Percentiles rank a stretch among this genome's conserved stretches.
Conservation (phyloP, 2,113 vertebrate species). For the Lampris incognitus region DNA sequence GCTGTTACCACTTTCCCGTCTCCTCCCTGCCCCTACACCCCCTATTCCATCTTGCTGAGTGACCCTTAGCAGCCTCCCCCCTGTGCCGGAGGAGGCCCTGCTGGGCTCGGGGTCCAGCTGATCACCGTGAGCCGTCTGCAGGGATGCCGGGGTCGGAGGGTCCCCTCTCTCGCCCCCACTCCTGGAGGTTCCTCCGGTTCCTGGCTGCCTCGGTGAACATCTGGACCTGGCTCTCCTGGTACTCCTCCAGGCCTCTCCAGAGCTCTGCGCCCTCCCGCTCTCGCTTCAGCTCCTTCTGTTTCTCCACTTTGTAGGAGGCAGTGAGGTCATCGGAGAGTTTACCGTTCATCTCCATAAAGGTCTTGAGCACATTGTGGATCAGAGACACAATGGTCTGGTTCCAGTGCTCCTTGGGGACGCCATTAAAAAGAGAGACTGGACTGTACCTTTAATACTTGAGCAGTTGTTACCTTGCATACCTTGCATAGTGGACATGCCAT, state of each 20-base stretch:
- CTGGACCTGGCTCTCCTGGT: conserved; percentile 87
- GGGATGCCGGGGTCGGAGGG: conserved; percentile 63
- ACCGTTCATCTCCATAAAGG: conserved; percentile 97
- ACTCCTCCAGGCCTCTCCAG: conserved; percentile 89
- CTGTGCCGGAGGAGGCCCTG: conserved; percentile 54
- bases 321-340: conserved; percentile 94
- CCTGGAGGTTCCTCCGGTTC: conserved; percentile 85
- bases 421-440: too few relatives aligned
- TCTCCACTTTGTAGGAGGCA: conserved; percentile 94
- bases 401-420: too few relatives aligned
- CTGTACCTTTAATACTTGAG: too few relatives aligned
- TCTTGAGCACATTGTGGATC: conserved; percentile 95
- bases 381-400: conserved; percentile 89
- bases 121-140: conserved; percentile 62
- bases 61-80: conserved; percentile 73
- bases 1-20: conserved; percentile 30
- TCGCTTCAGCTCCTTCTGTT: conserved; percentile 92
- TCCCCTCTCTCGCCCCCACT: conserved; percentile 75
- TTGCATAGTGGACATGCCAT: background rate
- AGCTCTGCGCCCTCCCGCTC: conserved; percentile 88
- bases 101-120: conserved; percentile 75
- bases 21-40: conserved; percentile 47
- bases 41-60: conserved; percentile 31
- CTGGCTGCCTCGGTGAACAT: conserved; percentile 85
- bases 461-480: too few relatives aligned